A percentile compares a stretch with the other conserved stretches of the same genome.
Evolutionary conservation across 2,113 vertebrate species (phyloP).

Genomic region (Panthera leo): DNA sequence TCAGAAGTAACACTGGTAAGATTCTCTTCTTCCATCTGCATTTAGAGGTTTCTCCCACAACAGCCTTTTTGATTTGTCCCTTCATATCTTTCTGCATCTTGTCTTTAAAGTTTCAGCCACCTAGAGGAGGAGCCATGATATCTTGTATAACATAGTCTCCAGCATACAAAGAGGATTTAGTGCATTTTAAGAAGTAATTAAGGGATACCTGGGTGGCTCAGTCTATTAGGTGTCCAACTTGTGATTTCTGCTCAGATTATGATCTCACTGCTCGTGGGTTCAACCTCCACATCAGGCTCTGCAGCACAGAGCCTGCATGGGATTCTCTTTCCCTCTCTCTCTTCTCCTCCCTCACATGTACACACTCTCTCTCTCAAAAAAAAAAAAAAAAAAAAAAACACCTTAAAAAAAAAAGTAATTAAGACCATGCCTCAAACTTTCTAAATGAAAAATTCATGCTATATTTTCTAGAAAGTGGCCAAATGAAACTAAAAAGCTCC

Average conservation of each 20-base stretch:
- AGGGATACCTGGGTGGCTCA: not conserved
- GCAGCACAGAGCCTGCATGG: too few species aligned
- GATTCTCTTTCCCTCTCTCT: too few species aligned
- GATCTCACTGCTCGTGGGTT: too few species aligned
- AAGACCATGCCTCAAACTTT: conserved; percentile 11
- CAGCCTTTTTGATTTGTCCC: not conserved
- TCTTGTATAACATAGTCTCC: not conserved
- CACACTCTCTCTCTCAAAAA: too few species aligned
- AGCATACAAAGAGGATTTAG: conserved; percentile 4
- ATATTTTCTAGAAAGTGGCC: not conserved
- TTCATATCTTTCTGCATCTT: not conserved
- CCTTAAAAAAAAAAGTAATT: not conserved
- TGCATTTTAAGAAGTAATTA: conserved; percentile 15
- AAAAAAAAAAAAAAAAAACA: too few species aligned
- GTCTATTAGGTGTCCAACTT: too few species aligned
- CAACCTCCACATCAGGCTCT: too few species aligned
- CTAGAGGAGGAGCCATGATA: not conserved
- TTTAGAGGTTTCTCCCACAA: not conserved
- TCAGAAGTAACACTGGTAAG: not conserved
- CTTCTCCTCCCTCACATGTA: too few species aligned
- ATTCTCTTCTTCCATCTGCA: not conserved
- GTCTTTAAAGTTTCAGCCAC: not conserved
- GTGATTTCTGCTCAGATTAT: too few species aligned
- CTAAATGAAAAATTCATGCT: conserved; percentile 33
- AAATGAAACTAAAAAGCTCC: conserved; percentile 29